Evolutionary conservation across 1,140 invertebrate species (phyloP).

Genomic region (Cyphomyrmex costatus): DNA sequence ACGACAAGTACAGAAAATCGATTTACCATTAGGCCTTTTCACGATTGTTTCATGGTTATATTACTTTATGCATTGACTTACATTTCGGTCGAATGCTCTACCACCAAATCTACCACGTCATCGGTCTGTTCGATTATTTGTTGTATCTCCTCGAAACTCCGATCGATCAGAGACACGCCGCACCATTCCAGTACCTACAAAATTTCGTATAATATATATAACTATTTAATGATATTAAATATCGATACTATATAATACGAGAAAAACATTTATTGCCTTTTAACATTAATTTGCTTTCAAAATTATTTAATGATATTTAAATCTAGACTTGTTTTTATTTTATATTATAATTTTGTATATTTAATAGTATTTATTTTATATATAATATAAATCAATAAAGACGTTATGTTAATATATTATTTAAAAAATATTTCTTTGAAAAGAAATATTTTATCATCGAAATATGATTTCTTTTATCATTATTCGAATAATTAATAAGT

Average conservation of each 20-base stretch:
- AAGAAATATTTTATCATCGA: not conserved
- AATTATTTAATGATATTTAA: not conserved
- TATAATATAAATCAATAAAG: not conserved
- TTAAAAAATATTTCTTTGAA: conserved; percentile 1
- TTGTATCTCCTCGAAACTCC: conserved; percentile 95
- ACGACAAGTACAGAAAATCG: conserved; percentile 25
- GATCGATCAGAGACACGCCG: conserved; percentile 94
- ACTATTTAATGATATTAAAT: conserved; percentile 19
- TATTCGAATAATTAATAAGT: not conserved
- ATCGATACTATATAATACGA: not conserved
- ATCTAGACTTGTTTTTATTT: not conserved
- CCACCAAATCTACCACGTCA: conserved; percentile 93
- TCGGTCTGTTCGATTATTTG: conserved; percentile 93
- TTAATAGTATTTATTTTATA: no score
- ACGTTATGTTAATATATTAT: not conserved
- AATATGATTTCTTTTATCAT: not conserved
- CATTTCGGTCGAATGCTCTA: conserved; percentile 92
- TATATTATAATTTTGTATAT: no score
- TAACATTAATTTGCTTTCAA: not conserved
- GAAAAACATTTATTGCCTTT: not conserved
- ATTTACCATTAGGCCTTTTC: conserved; percentile 38
- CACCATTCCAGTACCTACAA: conserved; percentile 93
- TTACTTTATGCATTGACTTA: conserved; percentile 80
- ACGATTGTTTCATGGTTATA: conserved; percentile 8
- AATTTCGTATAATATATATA: conserved; percentile 2